Evolutionary conservation across 2,113 vertebrate genomes (phyloP), one percentile per base, ranked within the genome.

Genomic region (Thryonomys swinderianus): DNA sequence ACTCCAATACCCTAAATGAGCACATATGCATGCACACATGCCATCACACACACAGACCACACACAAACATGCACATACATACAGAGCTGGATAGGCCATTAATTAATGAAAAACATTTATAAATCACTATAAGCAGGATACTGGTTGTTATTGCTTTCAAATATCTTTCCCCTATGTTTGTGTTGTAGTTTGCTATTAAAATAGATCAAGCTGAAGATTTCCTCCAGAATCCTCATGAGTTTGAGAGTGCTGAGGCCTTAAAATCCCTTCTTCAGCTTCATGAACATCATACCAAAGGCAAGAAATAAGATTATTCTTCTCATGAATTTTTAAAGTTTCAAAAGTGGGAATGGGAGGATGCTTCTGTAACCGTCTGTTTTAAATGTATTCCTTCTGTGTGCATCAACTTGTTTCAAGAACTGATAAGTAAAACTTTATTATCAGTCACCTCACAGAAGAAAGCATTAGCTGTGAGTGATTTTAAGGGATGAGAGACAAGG

Each of bases 201-300:
- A 99, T 99, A 61, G 98, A 99, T 89, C 98, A 98, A 97, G 98
- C 98, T 40, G 99, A 99, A 98, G 98, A 98, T 62, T 98, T 99
- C 32, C 98, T 99, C 96, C 97, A 97, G 91, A 97, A 95, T 23
- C 85, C 97, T 32, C 97, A 97, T n/a, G 98, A 98, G 61, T 98
- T 98, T 93, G 98, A 98, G 32, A 97, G 88, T 53, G 40, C 96
- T 0, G 98, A 98, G 1, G 95, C 97, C 61, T 95, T 98, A 96
- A 96, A 96, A 92, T 98, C 98, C 3, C 96, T 98, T 8, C 98
- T 99, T 81, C 97, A 98, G 66, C 98, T 98, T 53, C 99, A 99
- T 84, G 96, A 98, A 66, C 96, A 96, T 94, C 98, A 98, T 94
- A 98, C 98, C 85, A 99, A 98, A 99, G 99, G 99, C 98, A 98